Conservation (phyloP, 2,797 vertebrate species). For the Falco biarmicus region DNA sequence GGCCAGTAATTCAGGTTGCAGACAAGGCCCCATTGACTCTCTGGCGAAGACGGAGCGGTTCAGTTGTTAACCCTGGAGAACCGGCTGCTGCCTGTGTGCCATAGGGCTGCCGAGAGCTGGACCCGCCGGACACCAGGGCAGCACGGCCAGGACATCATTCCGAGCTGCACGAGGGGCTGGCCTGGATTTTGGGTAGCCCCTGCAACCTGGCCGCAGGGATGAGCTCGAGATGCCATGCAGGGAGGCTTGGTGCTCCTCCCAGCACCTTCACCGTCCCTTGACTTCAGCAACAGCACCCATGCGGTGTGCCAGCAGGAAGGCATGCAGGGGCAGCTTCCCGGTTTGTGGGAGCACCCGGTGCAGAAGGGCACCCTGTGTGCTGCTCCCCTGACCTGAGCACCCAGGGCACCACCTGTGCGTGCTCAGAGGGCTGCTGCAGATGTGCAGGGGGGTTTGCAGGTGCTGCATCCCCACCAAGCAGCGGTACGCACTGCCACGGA, state of each 20-base stretch:
- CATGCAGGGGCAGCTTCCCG: no score
- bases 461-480: background rate
- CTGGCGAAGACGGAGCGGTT: rapidly evolving
- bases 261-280: background rate
- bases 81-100: background rate
- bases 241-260: background rate
- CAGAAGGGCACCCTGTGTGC: background rate
- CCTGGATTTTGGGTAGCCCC: background rate
- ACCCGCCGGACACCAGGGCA: rapidly evolving
- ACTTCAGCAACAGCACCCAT: background rate
- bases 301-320: background rate
- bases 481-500: rapidly evolving
- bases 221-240: background rate
- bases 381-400: background rate
- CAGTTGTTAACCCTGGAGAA: background rate
- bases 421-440: background rate
- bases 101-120: rapidly evolving
- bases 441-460: rapidly evolving
- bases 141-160: background rate
- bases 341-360: background rate
- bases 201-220: background rate
- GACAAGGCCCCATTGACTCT: background rate
- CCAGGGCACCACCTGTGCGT: rapidly evolving
- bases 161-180: background rate
- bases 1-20: background rate